A percentile compares a stretch with the other conserved stretches of the same genome.
Conservation (phyloP, 2,888 invertebrate species). For the Polia nebulosa region DNA sequence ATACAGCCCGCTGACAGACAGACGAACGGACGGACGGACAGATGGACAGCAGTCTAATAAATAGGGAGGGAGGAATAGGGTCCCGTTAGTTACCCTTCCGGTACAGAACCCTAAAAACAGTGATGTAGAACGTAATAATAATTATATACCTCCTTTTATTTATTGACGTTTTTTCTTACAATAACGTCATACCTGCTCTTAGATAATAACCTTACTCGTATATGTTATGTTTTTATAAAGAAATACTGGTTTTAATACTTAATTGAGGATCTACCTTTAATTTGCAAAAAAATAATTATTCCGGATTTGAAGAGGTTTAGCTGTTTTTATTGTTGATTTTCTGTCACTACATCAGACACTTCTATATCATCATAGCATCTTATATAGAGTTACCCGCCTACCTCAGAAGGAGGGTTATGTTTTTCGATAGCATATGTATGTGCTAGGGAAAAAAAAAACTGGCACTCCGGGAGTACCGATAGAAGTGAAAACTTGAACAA, state of each 20-base stretch:
- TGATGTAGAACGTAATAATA: slow-evolving; percentile 2
- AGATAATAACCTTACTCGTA: neutral
- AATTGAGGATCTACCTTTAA: slow-evolving; percentile 10
- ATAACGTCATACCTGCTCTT: slow-evolving; percentile 17
- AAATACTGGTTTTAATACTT: slow-evolving; percentile 9
- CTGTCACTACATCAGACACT: neutral
- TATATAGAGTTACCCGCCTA: neutral
- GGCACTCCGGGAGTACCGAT: too few species aligned
- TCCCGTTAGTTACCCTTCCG: too few species aligned
- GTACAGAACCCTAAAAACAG: too few species aligned
- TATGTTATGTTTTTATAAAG: neutral
- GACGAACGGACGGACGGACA: too few species aligned
- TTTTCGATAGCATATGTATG: too few species aligned
- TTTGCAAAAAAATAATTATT: slow-evolving; percentile 25
- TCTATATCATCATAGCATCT: too few species aligned
- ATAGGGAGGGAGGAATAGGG: too few species aligned
- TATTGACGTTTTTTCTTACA: slow-evolving; percentile 11
- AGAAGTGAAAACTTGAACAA: too few species aligned
- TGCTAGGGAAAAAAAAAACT: too few species aligned
- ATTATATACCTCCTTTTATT: neutral
- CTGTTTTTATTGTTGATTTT: neutral
- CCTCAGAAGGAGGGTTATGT: too few species aligned
- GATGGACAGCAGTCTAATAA: too few species aligned
- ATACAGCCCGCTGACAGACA: too few species aligned
- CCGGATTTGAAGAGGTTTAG: slow-evolving; percentile 2